Evolutionary conservation across 2,113 vertebrate genomes (phyloP), one percentile per base, ranked within the genome.

Genomic region (Triplophysa dalaica): DNA sequence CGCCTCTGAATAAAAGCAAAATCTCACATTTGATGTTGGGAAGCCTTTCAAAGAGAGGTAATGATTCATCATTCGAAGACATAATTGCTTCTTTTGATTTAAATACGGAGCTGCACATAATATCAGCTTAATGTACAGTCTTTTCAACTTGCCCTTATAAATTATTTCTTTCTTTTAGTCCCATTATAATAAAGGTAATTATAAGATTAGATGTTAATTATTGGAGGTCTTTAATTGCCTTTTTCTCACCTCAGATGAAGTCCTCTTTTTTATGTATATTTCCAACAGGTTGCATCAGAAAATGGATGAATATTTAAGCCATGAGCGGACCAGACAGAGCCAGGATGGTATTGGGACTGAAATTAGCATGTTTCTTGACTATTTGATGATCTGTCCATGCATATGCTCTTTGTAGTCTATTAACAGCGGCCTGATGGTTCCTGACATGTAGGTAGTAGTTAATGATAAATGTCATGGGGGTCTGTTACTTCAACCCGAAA

Each of bases 21-120:
- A 86, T 86, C 85, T 87, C 62, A 56, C 81, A 85, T 90, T 90
- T 92, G 85, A 92, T 91, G 90, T 86, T 85, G 70, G 83, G 54
- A 72, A 88, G 78, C 64, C 87, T 91, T 90, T 90, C 83, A 91
- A 85, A 67, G 73, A 68, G 75, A 90, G 87, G 87, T 89, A 91
- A 90, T 90, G 89, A 91, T 89, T 91, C 87, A 87, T 92, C 72
- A 79, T 87, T 79, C 83, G 86, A 83, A 89, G 90, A 89, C 86
- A 91, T 92, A 91, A 92, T 92, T 90, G 90, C 88, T 89, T 88
- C 89, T 90, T 91, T 87, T 91, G 88, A 92, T 91, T 90, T 91
- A 88, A 92, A 91, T 92, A 90, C 89, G 90, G 89, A 90, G 88
- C 87, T 86, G 86, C 81, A 85, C 85, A 87, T 92, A 91, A 91